A percentile compares a stretch with the other conserved stretches of the same genome.
Conservation (phyloP, 1,140 invertebrate species). For the Papilio xuthus region DNA sequence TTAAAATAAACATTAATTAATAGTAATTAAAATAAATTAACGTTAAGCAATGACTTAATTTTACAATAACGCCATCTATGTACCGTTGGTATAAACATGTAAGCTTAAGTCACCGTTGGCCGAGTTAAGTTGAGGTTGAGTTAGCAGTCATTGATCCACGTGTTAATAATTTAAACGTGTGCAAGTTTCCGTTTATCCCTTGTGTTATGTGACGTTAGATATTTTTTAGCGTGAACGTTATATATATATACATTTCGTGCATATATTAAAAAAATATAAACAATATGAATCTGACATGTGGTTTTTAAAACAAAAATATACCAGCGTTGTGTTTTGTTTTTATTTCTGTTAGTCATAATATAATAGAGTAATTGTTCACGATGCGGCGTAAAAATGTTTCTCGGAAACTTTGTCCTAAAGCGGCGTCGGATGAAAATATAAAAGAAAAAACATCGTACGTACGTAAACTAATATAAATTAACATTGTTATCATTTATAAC, state of each 20-base stretch:
- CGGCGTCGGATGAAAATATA: constrained; percentile 2
- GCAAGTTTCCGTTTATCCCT: neutral
- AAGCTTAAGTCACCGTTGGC: neutral
- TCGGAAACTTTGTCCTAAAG: constrained; percentile 10
- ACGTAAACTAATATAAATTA: constrained; percentile 26
- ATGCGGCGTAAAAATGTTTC: constrained; percentile 37
- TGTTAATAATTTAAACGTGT: constrained; percentile 24
- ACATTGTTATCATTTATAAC: neutral
- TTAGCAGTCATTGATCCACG: constrained; percentile 27
- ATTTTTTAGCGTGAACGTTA: constrained; percentile 6
- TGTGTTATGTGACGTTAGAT: constrained; percentile 25
- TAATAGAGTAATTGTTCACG: neutral
- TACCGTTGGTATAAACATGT: neutral
- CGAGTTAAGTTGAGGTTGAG: neutral
- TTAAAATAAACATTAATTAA: too few relatives aligned
- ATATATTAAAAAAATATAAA: constrained; percentile 18
- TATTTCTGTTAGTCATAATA: neutral
- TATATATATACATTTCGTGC: neutral
- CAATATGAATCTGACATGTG: constrained; percentile 5
- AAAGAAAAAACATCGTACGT: constrained; percentile 31
- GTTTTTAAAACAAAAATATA: neutral
- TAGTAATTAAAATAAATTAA: neutral
- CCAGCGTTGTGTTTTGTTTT: neutral
- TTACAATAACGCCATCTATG: constrained; percentile 31
- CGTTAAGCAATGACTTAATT: neutral